Evolutionary conservation across 2,888 invertebrate genomes (phyloP).

Genomic region (Chironomus tentans): DNA sequence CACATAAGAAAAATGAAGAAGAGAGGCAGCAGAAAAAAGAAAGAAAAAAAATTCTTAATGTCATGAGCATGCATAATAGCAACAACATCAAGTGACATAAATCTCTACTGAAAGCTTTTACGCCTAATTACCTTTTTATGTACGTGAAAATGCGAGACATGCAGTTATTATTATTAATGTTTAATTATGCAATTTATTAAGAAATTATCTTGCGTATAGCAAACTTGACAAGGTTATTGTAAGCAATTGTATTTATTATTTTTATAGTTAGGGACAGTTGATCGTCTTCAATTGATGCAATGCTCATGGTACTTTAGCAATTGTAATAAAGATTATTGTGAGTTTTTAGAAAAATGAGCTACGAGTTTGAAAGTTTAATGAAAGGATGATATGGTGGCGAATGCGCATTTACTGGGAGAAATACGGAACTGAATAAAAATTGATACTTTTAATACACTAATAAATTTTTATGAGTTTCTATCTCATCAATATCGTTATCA

Average conservation of each 20-base stretch:
- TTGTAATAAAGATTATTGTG: too few species aligned
- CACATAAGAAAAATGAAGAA: not conserved
- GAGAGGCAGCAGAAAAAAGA: not conserved
- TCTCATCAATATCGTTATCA: too few species aligned
- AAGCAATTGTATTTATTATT: too few species aligned
- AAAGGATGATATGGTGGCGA: not conserved
- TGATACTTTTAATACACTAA: too few species aligned
- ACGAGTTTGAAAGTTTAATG: not conserved
- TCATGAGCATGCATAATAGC: not conserved
- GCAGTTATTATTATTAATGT: slow-evolving; percentile 3
- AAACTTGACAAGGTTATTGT: not conserved
- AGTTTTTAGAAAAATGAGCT: not conserved
- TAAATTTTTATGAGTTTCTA: too few species aligned
- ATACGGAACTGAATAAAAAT: too few species aligned
- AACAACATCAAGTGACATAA: slow-evolving; percentile 15
- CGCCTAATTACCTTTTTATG: slow-evolving; percentile 17
- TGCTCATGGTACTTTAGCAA: too few species aligned
- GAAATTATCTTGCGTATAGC: slow-evolving; percentile 5
- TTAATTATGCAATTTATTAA: slow-evolving; percentile 24
- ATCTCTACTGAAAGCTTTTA: slow-evolving; percentile 16
- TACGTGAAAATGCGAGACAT: slow-evolving; percentile 8
- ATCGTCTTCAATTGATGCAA: too few species aligned
- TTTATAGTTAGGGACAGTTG: too few species aligned
- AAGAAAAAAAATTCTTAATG: not conserved
- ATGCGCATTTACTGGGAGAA: too few species aligned